phyloP scores from a whole-genome alignment of 1,140 invertebrate species.

The Seison nebaliae region DNA sequence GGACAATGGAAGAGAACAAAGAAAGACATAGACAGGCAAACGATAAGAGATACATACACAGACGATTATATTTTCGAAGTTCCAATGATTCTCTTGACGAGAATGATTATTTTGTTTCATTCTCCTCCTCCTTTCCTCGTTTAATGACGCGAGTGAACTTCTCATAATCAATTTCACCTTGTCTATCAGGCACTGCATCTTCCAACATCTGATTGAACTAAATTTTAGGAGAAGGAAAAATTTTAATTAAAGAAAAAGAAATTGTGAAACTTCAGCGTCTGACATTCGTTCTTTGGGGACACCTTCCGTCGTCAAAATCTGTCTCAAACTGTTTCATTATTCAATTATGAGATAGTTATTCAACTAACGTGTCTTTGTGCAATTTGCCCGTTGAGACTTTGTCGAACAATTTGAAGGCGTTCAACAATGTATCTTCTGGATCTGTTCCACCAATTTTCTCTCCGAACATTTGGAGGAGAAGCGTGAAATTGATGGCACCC shows the following conservation, averaged over 20 bases:
- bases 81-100: too few relatives aligned
- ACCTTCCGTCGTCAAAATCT: slow-evolving; percentile 4
- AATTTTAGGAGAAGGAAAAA: not conserved
- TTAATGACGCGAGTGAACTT: slow-evolving; percentile 12
- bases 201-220: slow-evolving; percentile 10
- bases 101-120: too few relatives aligned
- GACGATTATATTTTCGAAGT: too few relatives aligned
- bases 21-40: too few relatives aligned
- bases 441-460: slow-evolving; percentile 38
- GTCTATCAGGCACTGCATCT: slow-evolving; percentile 9
- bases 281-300: not conserved
- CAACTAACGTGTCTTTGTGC: slow-evolving; percentile 30
- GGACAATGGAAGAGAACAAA: too few relatives aligned
- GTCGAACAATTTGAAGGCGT: slow-evolving; percentile 81
- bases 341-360: not conserved
- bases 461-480: slow-evolving; percentile 65
- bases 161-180: slow-evolving; percentile 13
- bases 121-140: slow-evolving; percentile 14
- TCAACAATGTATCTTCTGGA: slow-evolving; percentile 70
- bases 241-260: not conserved
- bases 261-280: slow-evolving; percentile 2
- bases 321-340: not conserved
- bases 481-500: slow-evolving; percentile 76
- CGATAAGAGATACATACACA: too few relatives aligned
- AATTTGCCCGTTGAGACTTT: slow-evolving; percentile 33